phyloP scores from a whole-genome alignment of 2,888 invertebrate genomes.

The Gymnosoma rotundatum region DNA sequence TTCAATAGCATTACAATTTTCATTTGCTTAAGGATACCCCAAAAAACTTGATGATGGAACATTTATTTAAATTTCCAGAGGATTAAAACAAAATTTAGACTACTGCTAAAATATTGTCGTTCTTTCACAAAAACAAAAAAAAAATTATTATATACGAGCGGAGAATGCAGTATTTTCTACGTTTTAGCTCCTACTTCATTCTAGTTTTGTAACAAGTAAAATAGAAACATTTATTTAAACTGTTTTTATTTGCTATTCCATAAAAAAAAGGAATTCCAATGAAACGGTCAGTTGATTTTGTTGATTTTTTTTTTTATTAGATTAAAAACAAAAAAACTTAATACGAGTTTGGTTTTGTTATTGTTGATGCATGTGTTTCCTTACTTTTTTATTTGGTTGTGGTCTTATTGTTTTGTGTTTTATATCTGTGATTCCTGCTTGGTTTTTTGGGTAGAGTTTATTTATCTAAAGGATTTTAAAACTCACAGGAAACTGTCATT shows the following conservation, averaged over 20 bases:
- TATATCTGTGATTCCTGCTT: slow-evolving; percentile 52
- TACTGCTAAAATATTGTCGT: slow-evolving; percentile 55
- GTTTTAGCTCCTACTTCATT: slow-evolving; percentile 3
- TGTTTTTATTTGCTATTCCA: slow-evolving; percentile 41
- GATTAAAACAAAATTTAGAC: slow-evolving; percentile 68
- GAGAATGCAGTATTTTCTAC: slow-evolving; percentile 29
- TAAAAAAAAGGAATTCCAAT: slow-evolving; percentile 55
- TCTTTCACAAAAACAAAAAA: not conserved
- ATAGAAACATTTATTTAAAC: slow-evolving; percentile 64
- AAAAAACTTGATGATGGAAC: slow-evolving; percentile 62
- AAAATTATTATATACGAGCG: slow-evolving; percentile 35
- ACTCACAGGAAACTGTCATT: slow-evolving; percentile 67
- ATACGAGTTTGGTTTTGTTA: not conserved
- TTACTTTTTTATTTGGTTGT: slow-evolving; percentile 23
- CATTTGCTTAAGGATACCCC: not conserved
- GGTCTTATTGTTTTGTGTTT: slow-evolving; percentile 67
- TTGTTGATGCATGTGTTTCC: slow-evolving; percentile 20
- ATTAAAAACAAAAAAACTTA: slow-evolving; percentile 12
- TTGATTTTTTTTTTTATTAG: slow-evolving; percentile 42
- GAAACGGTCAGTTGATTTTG: slow-evolving; percentile 69
- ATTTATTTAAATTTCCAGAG: slow-evolving; percentile 72
- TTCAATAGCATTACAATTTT: not conserved
- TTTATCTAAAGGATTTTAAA: slow-evolving; percentile 66
- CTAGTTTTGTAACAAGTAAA: slow-evolving; percentile 14
- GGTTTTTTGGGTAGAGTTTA: slow-evolving; percentile 47